Percentiles rank a stretch among this genome's conserved stretches.
phyloP scores from a whole-genome alignment of 2,888 invertebrate species.

The Allygus modestus region DNA sequence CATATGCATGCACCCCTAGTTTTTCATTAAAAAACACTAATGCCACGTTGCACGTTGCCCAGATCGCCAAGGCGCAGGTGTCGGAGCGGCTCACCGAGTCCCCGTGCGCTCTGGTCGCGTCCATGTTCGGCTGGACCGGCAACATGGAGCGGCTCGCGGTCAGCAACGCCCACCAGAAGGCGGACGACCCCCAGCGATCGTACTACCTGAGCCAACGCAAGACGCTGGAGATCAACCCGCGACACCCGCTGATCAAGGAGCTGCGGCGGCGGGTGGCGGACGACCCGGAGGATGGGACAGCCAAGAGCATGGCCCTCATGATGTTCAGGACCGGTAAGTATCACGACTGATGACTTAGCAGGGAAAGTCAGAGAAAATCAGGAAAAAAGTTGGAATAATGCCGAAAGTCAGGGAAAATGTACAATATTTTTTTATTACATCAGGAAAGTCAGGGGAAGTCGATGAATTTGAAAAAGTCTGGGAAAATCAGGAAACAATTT shows the following conservation, averaged over 20 bases:
- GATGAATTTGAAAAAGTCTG: too few relatives aligned
- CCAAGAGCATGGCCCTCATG: constrained; percentile 91
- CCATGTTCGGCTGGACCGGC: constrained; percentile 99
- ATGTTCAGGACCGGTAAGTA: constrained; percentile 86
- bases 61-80: constrained; percentile 87
- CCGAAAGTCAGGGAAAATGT: too few relatives aligned
- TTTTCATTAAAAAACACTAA: too few relatives aligned
- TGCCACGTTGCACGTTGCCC: too few relatives aligned
- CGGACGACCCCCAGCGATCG: constrained; percentile 92
- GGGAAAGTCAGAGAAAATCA: too few relatives aligned
- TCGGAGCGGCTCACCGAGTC: constrained; percentile 94
- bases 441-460: too few relatives aligned
- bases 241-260: constrained; percentile 97
- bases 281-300: constrained; percentile 86
- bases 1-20: too few relatives aligned
- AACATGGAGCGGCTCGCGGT: constrained; percentile 98
- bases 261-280: constrained; percentile 88
- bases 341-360: neutral
- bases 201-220: constrained; percentile 97
- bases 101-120: constrained; percentile 97
- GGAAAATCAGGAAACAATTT: too few relatives aligned
- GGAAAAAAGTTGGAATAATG: too few relatives aligned
- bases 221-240: constrained; percentile 97
- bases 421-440: too few relatives aligned
- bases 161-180: constrained; percentile 97